Conservation (phyloP, 1,140 invertebrate genomes). For the Leucophenga varia region DNA sequence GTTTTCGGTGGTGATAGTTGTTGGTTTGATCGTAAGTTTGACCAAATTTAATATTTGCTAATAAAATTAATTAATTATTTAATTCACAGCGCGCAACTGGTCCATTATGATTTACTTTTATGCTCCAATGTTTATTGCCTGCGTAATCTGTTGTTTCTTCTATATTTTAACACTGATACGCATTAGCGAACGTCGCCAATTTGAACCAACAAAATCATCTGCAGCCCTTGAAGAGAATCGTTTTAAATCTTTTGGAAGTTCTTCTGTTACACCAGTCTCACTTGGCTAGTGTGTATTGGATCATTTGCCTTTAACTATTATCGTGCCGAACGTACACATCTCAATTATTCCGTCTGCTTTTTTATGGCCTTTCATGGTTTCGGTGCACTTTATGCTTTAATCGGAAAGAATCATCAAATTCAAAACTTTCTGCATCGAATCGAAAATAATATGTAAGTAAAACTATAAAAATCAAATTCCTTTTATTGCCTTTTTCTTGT, state of each 20-base stretch:
- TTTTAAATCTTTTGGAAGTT: constrained; percentile 48
- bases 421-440: constrained; percentile 44
- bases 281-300: constrained; percentile 36
- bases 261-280: constrained; percentile 35
- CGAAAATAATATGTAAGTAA: constrained; percentile 37
- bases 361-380: constrained; percentile 46
- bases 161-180: constrained; percentile 41
- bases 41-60: background rate
- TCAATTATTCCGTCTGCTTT: constrained; percentile 47
- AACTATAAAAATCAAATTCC: background rate
- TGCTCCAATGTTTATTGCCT: constrained; percentile 40
- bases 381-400: constrained; percentile 38
- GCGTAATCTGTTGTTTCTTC: constrained; percentile 36
- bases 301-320: constrained; percentile 49
- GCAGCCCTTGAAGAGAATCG: constrained; percentile 40
- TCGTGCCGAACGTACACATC: constrained; percentile 33
- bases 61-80: background rate
- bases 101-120: constrained; percentile 45
- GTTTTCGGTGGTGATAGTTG: constrained; percentile 45
- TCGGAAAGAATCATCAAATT: constrained; percentile 46
- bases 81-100: constrained; percentile 36
- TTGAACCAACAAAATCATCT: constrained; percentile 32
- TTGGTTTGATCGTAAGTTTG: constrained; percentile 51
- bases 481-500: background rate
- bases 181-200: constrained; percentile 29